These are phyloP conservation scores for Melieria crassipennis DNA, from an alignment of 2,888 invertebrate genomes.

Conservation along the genomic window DNA sequence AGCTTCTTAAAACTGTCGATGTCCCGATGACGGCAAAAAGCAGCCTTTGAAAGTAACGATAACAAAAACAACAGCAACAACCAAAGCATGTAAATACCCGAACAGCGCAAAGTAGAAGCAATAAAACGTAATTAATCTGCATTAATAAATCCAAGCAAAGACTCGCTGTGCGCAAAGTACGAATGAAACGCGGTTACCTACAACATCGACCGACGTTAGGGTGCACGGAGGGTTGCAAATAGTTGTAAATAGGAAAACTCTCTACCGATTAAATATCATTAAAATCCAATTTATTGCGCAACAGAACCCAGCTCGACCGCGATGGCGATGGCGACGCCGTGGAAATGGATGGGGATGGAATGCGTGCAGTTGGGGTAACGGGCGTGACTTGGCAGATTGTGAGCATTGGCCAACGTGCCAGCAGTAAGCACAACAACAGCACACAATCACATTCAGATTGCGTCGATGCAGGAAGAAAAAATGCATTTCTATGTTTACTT, in stretches of 20 bases:
- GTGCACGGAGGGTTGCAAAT: not conserved
- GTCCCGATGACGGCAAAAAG: no score
- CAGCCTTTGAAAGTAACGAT: not conserved
- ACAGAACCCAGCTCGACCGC: conserved; percentile 17
- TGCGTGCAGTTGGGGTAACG: not conserved
- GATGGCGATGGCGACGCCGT: not conserved
- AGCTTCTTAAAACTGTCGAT: no score
- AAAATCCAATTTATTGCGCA: conserved; percentile 46
- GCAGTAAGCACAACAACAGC: no score
- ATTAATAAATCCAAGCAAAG: conserved; percentile 41
- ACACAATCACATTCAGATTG: no score
- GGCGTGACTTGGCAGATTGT: no score
- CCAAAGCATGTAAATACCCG: conserved; percentile 6
- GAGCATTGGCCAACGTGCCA: no score
- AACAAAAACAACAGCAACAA: conserved; percentile 9
- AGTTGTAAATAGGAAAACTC: not conserved
- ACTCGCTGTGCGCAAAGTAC: not conserved
- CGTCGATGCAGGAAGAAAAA: no score
- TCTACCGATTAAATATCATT: conserved; percentile 45
- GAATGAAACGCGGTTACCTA: not conserved
- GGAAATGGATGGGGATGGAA: not conserved
- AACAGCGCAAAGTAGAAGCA: conserved; percentile 20
- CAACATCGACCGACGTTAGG: not conserved
- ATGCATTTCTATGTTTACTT: no score
- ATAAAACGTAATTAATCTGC: conserved; percentile 45